Evolutionary conservation across 1,140 invertebrate species (phyloP), one percentile per base, ranked within the genome.

Genomic region (Zaprionus africanus): DNA sequence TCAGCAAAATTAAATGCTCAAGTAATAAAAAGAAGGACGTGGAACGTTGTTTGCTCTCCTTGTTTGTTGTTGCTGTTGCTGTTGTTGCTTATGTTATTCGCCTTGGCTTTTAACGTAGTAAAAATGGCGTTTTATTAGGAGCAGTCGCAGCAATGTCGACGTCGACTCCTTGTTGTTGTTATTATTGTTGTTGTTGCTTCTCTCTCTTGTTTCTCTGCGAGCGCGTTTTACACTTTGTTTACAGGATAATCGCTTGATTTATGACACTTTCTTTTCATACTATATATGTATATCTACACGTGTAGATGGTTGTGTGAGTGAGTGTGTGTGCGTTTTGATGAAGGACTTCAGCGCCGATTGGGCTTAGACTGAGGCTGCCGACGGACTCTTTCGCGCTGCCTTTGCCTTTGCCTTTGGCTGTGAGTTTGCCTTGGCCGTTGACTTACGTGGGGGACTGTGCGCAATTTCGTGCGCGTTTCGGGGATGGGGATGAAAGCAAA

Each of bases 161-260:
- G 22, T 22, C 22, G 19, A 69, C 75, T 77, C 66, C 62, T 61
- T 72, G 65, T 81, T 63, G 54, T 71, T 76, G 41, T 31, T 63
- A 38, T 59, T 78, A 43, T 54, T 67, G 26, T 9, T 64, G 62
- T 38, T 53, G 43, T 31, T 31, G 9, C 9, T 11, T 34, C 31
- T 62, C 41, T 62, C 26, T 63, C 26, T 63, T 63, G 43, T 51
- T 62, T 11, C 49, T 70, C 49, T 70, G 46, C 38, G 49, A 61
- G 58, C 68, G 74, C 84, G 84, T 85, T 86, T 86, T 88, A 88
- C 84, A 88, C 85, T 90, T 88, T 90, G 84, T 90, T 88, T 88
- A 88, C 84, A 90, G 84, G 85, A 88, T 88, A 88, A 88, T 88
- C 84, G 81, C 78, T 79, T 85, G 76, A 87, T 88, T 90, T 87